These are phyloP conservation scores for Syritta pipiens DNA, from an alignment of 2,888 invertebrate species.

Conservation along the genomic window DNA sequence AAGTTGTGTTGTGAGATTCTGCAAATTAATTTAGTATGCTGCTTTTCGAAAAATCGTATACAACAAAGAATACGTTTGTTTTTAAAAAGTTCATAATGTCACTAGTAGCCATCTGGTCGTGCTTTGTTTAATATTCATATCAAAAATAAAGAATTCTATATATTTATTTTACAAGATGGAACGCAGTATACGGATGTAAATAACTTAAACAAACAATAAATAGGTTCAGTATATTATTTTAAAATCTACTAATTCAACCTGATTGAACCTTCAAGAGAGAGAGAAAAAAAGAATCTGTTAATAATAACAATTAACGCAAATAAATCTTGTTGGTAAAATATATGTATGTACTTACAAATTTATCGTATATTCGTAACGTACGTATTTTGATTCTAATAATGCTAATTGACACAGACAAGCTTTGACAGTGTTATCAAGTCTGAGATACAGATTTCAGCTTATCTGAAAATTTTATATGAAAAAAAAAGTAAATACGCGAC, in stretches of 20 bases:
- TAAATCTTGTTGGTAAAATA: background rate
- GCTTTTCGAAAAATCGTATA: no score
- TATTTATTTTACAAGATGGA: background rate
- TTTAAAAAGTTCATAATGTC: no score
- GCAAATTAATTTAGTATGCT: no score
- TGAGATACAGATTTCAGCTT: conserved; percentile 1
- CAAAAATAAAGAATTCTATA: background rate
- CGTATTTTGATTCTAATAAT: background rate
- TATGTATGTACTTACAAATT: background rate
- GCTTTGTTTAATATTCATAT: background rate
- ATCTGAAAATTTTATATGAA: background rate
- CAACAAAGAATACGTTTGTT: no score
- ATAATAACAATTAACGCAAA: background rate
- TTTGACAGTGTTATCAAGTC: background rate
- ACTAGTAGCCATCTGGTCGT: no score
- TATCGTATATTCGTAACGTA: background rate
- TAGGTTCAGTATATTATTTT: background rate
- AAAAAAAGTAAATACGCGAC: no score
- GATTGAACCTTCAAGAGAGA: no score
- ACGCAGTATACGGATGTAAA: background rate
- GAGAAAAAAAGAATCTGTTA: background rate
- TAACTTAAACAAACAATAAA: background rate
- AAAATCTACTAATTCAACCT: background rate
- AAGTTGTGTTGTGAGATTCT: no score
- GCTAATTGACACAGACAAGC: conserved; percentile 8